Base-by-base conservation (phyloP, 1,140 invertebrate genomes). In the Tachypleus tridentatus region DNA sequence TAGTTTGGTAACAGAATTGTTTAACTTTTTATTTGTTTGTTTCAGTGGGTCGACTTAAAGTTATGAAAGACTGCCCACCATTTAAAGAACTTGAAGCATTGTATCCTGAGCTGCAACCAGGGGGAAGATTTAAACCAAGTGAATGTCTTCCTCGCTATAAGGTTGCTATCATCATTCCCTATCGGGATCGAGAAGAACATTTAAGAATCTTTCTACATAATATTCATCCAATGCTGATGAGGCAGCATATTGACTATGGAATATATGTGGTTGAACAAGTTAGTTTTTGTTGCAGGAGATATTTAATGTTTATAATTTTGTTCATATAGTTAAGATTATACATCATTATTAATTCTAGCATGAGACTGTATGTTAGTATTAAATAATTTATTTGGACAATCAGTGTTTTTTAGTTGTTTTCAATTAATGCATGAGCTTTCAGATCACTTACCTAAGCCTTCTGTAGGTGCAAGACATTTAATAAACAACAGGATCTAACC, bases 231-330 rank as follows among this genome's bases (percentile, higher is more conserved):
- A 77, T 84, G 62, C 72, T 85, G 0, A 77, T 81, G 64, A 70
- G 79, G 11, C 83, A 84, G 69, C 74, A 81, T 68, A 70, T 83
- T 4, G 78, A 83, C 70, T 85, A 84, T 71, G 74, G 75, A 54
- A 80, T 84, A 60, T 81, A 79, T 72, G 75, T 84, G 7, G 75
- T 83, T 4, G 83, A 84, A 74, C 82, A 84, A 63, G 71, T 70
- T 29, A 29, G 29, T 29, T 29, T 29, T 29, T 29, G 29, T 29
- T 29, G 29, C 29, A 29, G 29, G 29, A 29, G 29, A 29, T 29
- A 1, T 29, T 29, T 29, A 29, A 29, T 29, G 29, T 29, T 29
- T 29, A 29, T 29, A 29, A 29, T 29, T 29, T 29, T 29, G 29
- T 29, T 29, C 29, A 29, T 29, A 29, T 29, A 29, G 29, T 29